Base-by-base conservation (phyloP, 2,888 invertebrate species). In the Orgyia antiqua region DNA sequence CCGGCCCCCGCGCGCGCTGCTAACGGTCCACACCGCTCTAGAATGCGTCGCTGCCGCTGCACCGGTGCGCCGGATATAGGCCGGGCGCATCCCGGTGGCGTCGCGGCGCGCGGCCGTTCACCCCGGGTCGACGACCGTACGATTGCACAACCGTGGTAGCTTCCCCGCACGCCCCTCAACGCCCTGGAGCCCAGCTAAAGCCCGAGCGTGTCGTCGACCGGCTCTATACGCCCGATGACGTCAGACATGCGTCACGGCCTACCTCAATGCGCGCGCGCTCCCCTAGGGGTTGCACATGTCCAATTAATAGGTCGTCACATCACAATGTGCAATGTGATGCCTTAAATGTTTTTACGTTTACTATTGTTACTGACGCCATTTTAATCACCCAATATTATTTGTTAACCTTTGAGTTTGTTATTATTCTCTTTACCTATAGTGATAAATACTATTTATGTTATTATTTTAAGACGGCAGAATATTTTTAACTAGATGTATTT, bases 221-320 rank as follows among this genome's bases (percentile, higher is more conserved):
- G 42, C 67, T 71, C 53, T 61, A 63, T 6, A 6, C 56, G 60
- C 74, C 69, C 68, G 61, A 59, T 84, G 83, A 84, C 84, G 87
- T 83, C 73, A 70, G 49, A 40, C 58, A 67, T 68, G 71, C 88
- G 88, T 88, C 88, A 87, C 80, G 83, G 75, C 88, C 87, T 86
- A 87, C 87, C 88, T 87, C 88, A 87, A 87, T 84, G 79, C 82
- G 86, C 77, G 70, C 77, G 80, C 78, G 83, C 83, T 76, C 82
- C 74, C 75, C 69, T 70, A 68, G 77, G 84, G 80, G 86, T 73
- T 86, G 80, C 73, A 74, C 66, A 64, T 65, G 58, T 68, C 71
- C 58, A 65, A 15, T 68, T 64, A 64, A 51, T 62, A 41, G 54
- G 54, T 46, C 51, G 55, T 51, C 53, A 42, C 34, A 45, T 30